These are phyloP conservation scores for Anseranas semipalmata DNA, from an alignment of 2,113 vertebrate genomes.

Conservation along the genomic window DNA sequence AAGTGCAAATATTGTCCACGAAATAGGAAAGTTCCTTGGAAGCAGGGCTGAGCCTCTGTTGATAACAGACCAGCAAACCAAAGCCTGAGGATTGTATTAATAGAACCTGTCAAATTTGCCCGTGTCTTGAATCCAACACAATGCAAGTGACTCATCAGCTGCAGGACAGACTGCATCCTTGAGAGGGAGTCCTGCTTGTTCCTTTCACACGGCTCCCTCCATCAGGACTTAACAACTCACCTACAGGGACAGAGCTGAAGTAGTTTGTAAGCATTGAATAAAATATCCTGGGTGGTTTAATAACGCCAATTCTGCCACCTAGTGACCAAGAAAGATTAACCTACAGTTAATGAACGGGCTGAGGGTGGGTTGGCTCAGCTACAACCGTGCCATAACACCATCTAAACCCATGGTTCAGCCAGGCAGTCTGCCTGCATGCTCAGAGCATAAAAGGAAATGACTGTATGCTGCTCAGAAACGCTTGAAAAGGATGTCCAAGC, in stretches of 20 bases:
- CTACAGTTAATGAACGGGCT: background rate
- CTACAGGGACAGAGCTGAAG: background rate
- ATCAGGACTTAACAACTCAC: background rate
- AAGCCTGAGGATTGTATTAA: background rate
- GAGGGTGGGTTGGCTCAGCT: background rate
- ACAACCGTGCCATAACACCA: rapidly evolving
- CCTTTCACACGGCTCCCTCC: background rate
- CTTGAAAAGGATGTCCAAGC: background rate
- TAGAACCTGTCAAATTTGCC: background rate
- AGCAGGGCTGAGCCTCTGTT: background rate
- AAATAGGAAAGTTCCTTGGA: background rate
- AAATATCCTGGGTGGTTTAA: constrained; percentile 30
- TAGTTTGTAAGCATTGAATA: background rate
- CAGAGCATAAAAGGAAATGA: background rate
- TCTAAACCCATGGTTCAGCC: background rate
- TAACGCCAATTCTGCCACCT: constrained; percentile 75
- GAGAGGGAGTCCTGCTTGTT: background rate
- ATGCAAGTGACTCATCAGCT: background rate
- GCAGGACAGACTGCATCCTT: background rate
- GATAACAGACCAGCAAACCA: background rate
- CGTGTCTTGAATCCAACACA: background rate
- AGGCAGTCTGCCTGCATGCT: background rate
- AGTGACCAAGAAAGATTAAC: constrained; percentile 63
- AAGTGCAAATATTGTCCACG: background rate
- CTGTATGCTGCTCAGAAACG: background rate